Conservation (phyloP, 2,797 vertebrate genomes). For the Anabacerthia variegaticeps region DNA sequence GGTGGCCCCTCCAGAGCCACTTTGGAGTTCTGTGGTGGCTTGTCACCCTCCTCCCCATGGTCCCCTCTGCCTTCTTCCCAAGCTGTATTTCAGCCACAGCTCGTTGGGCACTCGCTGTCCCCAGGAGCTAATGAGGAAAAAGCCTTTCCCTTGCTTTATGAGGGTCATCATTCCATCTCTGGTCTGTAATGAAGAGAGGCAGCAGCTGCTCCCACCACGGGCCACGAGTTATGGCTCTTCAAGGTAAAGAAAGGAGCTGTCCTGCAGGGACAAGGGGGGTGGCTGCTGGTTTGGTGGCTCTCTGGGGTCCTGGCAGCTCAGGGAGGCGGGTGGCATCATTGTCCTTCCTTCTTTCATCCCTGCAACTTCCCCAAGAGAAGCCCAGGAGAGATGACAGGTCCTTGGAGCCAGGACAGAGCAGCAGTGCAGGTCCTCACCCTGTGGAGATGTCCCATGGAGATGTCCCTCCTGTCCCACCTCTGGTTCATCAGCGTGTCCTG, state of each 20-base stretch:
- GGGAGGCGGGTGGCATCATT: neutral
- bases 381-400: neutral
- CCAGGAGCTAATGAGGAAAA: neutral
- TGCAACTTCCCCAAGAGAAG: neutral
- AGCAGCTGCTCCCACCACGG: neutral
- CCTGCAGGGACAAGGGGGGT: neutral
- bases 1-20: neutral
- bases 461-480: neutral
- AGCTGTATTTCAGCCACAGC: neutral
- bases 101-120: neutral
- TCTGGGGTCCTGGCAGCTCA: accelerated
- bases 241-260: neutral
- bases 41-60: neutral
- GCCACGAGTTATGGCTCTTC: accelerated
- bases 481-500: accelerated
- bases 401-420: neutral
- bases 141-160: neutral
- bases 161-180: neutral
- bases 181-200: neutral
- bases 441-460: neutral
- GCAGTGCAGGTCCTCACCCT: neutral
- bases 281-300: neutral
- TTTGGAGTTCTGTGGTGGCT: neutral
- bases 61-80: neutral
- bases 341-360: neutral